These are phyloP conservation scores for Cranoglanis bouderius DNA, from an alignment of 2,113 vertebrate species.

Conservation along the genomic window DNA sequence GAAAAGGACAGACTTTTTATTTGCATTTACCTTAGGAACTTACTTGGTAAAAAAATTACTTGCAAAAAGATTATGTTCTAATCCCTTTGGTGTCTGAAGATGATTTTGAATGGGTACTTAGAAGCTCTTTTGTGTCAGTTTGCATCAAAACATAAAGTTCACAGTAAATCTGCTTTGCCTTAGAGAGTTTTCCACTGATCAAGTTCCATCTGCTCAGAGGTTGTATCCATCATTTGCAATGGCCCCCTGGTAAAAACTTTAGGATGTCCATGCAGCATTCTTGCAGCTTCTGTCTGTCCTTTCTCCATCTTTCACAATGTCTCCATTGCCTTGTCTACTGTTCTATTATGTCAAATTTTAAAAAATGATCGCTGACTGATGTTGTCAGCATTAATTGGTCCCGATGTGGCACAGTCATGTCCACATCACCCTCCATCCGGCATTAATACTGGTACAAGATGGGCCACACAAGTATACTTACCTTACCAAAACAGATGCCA, in stretches of 20 bases:
- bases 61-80: not conserved
- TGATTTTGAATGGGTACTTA: not conserved
- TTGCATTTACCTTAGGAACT: not conserved
- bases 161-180: slow-evolving; percentile 14
- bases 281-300: slow-evolving; percentile 21
- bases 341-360: slow-evolving; percentile 35
- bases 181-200: slow-evolving; percentile 18
- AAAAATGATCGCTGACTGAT: slow-evolving; percentile 48
- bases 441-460: not conserved
- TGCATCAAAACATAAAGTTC: not conserved
- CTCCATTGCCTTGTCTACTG: slow-evolving; percentile 13
- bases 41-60: too few relatives aligned
- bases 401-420: slow-evolving; percentile 37
- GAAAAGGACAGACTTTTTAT: not conserved
- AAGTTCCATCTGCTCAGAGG: slow-evolving; percentile 16
- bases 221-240: slow-evolving; percentile 10
- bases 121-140: not conserved
- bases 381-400: slow-evolving; percentile 55
- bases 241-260: slow-evolving; percentile 1
- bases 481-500: slow-evolving; percentile 29
- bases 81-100: not conserved
- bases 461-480: not conserved
- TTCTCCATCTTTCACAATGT: slow-evolving; percentile 31
- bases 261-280: slow-evolving; percentile 20
- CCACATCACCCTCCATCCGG: not conserved